Base-by-base conservation (phyloP, 2,113 vertebrate genomes). In the Camelus bactrianus region DNA sequence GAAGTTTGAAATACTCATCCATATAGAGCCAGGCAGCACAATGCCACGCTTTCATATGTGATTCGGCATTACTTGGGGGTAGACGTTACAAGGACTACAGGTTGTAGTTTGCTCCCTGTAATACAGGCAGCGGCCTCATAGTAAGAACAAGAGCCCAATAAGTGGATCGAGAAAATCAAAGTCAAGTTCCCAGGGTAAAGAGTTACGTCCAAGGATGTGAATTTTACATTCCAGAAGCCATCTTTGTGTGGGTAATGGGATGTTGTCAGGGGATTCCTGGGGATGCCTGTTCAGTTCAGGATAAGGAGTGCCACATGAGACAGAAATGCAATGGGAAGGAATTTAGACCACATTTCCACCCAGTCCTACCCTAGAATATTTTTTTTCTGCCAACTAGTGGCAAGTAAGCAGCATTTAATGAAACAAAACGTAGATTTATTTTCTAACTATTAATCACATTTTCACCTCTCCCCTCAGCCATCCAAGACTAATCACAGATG, bases 371-470 rank as follows among this genome's bases (percentile, higher is more conserved):
- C 28, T 35, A 64, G 13, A 58, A 52, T 69, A 50, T n/a, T n/a
- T 82, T 56, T 93, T 76, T 91, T 26, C 56, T 89, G 30, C 60
- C 9, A 11, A n/a, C 4, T 87, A 3, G 13, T 32, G 30, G 60
- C 54, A 89, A 91, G 80, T 56, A 79, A 85, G n/a, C 46, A 72
- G 30, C 8, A 73, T 69, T 69, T 70, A 84, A 84, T 48, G 35
- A 87, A 73, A 92, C 26, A 62, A 90, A 86, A 94, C 69, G 60
- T 12, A 90, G 54, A 46, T 84, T 73, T 95, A n/a, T 92, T 79
- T 95, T 94, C 17, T 32, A 93, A 79, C 75, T 62, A 79, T 30
- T 58, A 60, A 69, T 89, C 65, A 72, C 3, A 75, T 52, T 85
- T 84, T 86, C 16, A 60, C 26, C 58, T 92, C 60, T 83, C 80